Percentiles rank a stretch among this genome's conserved stretches.
phyloP scores from a whole-genome alignment of 2,888 invertebrate genomes.

The Bruchidius siliquastri region DNA sequence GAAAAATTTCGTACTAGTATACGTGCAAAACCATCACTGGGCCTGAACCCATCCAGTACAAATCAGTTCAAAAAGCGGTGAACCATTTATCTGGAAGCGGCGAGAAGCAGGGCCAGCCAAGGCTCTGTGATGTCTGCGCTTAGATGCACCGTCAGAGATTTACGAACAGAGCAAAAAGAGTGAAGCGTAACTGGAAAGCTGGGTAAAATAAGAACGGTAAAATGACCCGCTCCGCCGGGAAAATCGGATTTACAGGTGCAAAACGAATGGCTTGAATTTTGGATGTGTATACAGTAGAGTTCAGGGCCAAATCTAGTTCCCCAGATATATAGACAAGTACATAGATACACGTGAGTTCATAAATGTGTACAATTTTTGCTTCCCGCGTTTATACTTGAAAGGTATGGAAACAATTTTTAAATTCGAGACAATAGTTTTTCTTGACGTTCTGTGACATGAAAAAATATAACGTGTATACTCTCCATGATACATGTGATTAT shows the following conservation, averaged over 20 bases:
- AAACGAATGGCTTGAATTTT: not conserved
- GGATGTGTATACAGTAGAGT: not conserved
- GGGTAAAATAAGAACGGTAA: not conserved
- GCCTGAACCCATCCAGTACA: not conserved
- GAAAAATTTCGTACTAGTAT: no score
- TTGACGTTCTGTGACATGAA: no score
- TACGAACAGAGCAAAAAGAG: not conserved
- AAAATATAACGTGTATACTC: no score
- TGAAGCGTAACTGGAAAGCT: not conserved
- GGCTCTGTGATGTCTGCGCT: not conserved
- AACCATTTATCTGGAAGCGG: not conserved
- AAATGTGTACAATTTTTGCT: no score
- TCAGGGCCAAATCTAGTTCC: no score
- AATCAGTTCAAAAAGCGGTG: not conserved
- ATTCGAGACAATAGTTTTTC: no score
- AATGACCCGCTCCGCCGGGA: not conserved
- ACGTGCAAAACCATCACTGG: not conserved
- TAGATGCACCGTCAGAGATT: not conserved
- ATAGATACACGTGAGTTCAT: no score
- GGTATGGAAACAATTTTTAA: no score
- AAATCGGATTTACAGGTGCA: not conserved
- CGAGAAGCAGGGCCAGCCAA: not conserved
- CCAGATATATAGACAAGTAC: no score
- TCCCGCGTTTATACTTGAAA: no score
- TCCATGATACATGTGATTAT: no score